These are phyloP conservation scores for Cephalopachus bancanus DNA, from an alignment of 2,797 vertebrate species.

Conservation along the genomic window DNA sequence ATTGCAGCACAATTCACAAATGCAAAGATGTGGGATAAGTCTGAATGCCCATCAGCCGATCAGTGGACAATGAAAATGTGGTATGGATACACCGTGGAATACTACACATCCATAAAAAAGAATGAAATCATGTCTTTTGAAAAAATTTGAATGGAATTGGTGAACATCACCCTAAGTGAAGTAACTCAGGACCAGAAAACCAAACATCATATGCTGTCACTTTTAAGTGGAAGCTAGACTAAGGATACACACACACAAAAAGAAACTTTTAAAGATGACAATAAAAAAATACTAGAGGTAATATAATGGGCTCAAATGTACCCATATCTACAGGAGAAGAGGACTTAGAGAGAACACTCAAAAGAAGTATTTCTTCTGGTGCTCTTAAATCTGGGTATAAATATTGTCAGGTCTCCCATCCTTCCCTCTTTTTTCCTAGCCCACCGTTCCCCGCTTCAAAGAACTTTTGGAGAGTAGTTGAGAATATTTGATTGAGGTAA, in stretches of 20 bases:
- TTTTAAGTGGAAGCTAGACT: no score
- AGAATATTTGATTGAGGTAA: background rate
- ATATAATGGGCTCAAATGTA: background rate
- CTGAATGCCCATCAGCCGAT: no score
- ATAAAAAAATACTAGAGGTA: background rate
- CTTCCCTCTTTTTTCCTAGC: background rate
- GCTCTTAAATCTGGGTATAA: background rate
- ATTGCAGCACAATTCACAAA: no score
- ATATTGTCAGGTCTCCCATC: background rate
- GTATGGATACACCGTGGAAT: no score
- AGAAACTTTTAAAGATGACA: background rate
- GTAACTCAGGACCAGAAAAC: no score
- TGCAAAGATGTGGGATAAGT: no score
- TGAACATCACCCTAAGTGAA: no score
- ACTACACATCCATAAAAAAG: no score
- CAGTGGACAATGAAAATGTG: no score
- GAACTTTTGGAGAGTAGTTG: background rate
- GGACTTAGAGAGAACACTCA: background rate
- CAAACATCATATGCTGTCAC: no score
- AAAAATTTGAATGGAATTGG: no score
- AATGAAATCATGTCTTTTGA: no score
- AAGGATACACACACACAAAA: background rate
- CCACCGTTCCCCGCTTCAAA: background rate
- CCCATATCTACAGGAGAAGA: background rate
- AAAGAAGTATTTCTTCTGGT: background rate